Evolutionary conservation across 2,888 invertebrate genomes (phyloP), one percentile per base, ranked within the genome.

Genomic region (Dryobotodes eremita): DNA sequence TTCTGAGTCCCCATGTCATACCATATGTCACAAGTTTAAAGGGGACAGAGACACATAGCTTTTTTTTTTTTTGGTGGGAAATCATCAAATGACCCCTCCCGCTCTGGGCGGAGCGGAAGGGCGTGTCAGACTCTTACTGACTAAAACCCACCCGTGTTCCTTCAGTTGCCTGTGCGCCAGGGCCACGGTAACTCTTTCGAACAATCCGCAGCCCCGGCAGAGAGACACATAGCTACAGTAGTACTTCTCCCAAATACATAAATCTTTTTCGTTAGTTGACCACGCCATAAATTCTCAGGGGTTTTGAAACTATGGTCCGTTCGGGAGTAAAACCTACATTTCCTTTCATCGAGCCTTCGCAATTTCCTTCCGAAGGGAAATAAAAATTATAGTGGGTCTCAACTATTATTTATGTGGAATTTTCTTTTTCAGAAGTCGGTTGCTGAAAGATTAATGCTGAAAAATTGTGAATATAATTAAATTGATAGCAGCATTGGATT

Each of bases 241-340:
- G 23, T 59, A 66, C 10, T 26, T 23, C 42, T 71, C 71, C 62
- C 26, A 68, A 82, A 82, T 26, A 53, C 79, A 83, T 87, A 83
- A 77, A 87, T 83, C 80, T 85, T 76, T 71, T 26, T 13, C 55
- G 59, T 77, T 71, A 71, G 50, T 75, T 75, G 75, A 79, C 79
- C 75, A 74, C 17, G 20, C 69, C 71, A 79, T 83, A 87, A 83
- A 82, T 85, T 57, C 71, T 69, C 50, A 1, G 46, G 70, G 75
- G 70, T 75, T 80, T 71, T 64, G 26, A 75, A 76, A 55, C 78
- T 68, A 68, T 75, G 59, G 69, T 73, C 64, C 59, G 57, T 61
- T 64, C 31, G 71, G 61, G 57, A 64, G 65, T 65, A 86, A 80
- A 85, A 85, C 72, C 79, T 74, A 85, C 48, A 72, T 75, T 74